Percentiles rank a stretch among this genome's conserved stretches.
Conservation (phyloP, 2,113 vertebrate genomes). For the Rhinolophus sinicus region DNA sequence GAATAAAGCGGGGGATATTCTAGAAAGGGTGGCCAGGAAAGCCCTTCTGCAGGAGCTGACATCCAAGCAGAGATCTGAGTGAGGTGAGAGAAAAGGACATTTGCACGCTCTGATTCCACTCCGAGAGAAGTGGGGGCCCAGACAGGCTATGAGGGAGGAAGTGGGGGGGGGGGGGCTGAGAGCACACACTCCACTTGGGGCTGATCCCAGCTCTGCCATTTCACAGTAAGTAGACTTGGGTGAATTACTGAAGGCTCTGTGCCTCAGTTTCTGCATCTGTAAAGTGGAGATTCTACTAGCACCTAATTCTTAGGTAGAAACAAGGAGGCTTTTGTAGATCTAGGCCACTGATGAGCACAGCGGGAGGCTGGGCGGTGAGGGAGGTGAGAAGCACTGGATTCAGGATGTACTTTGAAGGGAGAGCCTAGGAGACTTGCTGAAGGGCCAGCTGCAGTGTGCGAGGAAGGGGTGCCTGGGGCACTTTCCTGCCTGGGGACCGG, state of each 20-base stretch:
- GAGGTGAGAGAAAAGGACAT: not conserved
- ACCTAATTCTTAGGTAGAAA: not conserved
- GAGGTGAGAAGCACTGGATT: not conserved
- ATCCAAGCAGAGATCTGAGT: not conserved
- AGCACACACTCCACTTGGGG: rapidly evolving
- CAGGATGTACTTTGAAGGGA: not conserved
- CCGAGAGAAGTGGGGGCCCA: not conserved
- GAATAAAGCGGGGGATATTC: not conserved
- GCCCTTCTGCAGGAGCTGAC: not conserved
- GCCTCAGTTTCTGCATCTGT: not conserved
- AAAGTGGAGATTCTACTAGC: not conserved
- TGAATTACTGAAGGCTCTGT: not conserved
- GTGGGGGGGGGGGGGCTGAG: rapidly evolving
- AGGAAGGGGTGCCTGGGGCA: rapidly evolving
- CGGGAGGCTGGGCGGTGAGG: rapidly evolving
- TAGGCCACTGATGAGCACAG: rapidly evolving
- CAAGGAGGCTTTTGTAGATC: not conserved
- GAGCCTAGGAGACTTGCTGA: rapidly evolving
- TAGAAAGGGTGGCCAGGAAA: not conserved
- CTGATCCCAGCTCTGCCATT: not conserved
- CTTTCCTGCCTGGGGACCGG: not conserved
- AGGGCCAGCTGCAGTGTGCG: rapidly evolving
- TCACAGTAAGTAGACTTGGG: rapidly evolving
- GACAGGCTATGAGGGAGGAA: not conserved
- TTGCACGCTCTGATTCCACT: not conserved